Evolutionary conservation across 2,888 invertebrate species (phyloP).

Genomic region (Meiosimyza decipiens): DNA sequence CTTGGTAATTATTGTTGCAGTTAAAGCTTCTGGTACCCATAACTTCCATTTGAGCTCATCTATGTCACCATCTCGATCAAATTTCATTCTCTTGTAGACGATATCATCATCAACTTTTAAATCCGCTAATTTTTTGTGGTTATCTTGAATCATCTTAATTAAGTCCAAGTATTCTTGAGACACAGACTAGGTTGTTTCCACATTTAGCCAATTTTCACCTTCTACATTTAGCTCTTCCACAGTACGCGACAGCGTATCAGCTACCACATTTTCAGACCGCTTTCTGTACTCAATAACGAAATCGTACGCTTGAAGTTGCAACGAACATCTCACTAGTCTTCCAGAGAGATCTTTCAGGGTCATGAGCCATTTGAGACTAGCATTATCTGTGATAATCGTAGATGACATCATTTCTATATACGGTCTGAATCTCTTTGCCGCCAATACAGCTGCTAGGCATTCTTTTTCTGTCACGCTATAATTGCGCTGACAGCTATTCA

Average conservation of each 20-base stretch:
- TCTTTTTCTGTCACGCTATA: too few relatives aligned
- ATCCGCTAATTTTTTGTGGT: conserved; percentile 31
- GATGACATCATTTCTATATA: conserved; percentile 39
- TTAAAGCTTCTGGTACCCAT: conserved; percentile 2
- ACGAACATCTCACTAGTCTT: conserved; percentile 47
- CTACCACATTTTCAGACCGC: conserved; percentile 45
- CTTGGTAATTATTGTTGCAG: not conserved
- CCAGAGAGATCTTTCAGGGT: conserved; percentile 44
- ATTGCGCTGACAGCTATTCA: conserved; percentile 2
- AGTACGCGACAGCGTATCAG: too few relatives aligned
- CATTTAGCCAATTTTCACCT: conserved; percentile 14
- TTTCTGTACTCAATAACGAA: conserved; percentile 47
- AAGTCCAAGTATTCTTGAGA: conserved; percentile 25
- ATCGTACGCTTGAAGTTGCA: conserved; percentile 44
- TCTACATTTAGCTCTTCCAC: not conserved
- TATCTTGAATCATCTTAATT: conserved; percentile 13
- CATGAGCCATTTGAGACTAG: conserved; percentile 30
- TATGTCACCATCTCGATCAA: not conserved
- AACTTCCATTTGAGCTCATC: not conserved
- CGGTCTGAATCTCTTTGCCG: not conserved
- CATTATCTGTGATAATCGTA: conserved; percentile 48
- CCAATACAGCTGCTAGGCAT: too few relatives aligned
- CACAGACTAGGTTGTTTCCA: conserved; percentile 22
- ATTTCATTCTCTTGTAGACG: not conserved
- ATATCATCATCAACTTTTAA: conserved; percentile 22